Percentiles rank a stretch among this genome's conserved stretches.
Evolutionary conservation across 2,113 vertebrate species (phyloP).

Genomic region (Phylloscopus trochilus): DNA sequence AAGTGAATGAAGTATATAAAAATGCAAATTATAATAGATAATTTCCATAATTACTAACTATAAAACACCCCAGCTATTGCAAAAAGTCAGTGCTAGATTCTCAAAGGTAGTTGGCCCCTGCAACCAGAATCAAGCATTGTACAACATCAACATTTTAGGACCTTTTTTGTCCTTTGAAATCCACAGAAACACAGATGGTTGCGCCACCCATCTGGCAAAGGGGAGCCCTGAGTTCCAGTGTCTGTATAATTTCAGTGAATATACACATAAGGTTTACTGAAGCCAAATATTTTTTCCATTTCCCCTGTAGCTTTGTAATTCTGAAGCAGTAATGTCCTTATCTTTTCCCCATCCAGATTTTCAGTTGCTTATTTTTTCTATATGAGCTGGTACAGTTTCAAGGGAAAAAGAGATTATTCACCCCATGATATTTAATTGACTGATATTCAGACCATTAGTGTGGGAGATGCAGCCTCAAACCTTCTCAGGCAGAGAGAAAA

Average conservation of each 20-base stretch:
- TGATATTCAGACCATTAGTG: not conserved
- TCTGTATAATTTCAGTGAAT: not conserved
- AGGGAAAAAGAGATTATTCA: not conserved
- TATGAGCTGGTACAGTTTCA: not conserved
- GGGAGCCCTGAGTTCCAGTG: not conserved
- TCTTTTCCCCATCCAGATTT: not conserved
- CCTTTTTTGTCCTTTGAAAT: not conserved
- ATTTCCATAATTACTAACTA: conserved; percentile 50
- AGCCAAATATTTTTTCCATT: conserved; percentile 2
- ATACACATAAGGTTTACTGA: not conserved
- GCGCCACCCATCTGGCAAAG: conserved; percentile 1
- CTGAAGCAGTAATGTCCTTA: not conserved
- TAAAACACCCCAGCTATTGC: not conserved
- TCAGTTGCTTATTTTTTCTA: not conserved
- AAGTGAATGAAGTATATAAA: conserved; percentile 26
- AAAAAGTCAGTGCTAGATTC: not conserved
- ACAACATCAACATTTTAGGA: not conserved
- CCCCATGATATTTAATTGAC: not conserved
- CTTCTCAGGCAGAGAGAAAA: not conserved
- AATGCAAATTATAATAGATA: conserved; percentile 48
- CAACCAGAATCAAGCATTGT: not conserved
- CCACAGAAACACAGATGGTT: conserved; percentile 20
- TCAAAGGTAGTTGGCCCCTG: not conserved
- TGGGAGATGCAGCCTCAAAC: not conserved
- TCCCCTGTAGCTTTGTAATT: not conserved